Conservation (phyloP, 2,888 invertebrate genomes). For the Cosmia trapezina region DNA sequence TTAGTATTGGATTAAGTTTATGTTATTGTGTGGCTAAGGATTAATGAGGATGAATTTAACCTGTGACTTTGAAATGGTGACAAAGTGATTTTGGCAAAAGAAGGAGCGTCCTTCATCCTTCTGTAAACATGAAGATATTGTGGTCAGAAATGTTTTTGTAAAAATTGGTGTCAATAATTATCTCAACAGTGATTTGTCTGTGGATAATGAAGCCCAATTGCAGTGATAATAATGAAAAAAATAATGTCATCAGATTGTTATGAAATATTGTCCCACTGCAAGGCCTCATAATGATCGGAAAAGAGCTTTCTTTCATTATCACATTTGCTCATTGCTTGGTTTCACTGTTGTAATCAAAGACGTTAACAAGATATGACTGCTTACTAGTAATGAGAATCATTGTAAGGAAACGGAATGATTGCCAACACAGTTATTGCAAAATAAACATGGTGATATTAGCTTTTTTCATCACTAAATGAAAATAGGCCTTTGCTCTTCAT, state of each 20-base stretch:
- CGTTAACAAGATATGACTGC: too few relatives aligned
- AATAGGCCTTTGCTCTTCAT: neutral
- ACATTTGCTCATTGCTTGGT: neutral
- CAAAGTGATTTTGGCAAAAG: neutral
- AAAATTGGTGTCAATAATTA: neutral
- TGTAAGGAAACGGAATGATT: neutral
- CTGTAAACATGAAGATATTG: too few relatives aligned
- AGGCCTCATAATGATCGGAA: too few relatives aligned
- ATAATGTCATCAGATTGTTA: neutral
- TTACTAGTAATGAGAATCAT: neutral
- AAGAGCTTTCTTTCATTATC: neutral
- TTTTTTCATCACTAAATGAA: neutral
- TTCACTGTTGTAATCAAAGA: neutral
- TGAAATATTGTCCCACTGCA: too few relatives aligned
- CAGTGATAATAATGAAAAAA: neutral
- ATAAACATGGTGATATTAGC: neutral
- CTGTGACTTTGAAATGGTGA: too few relatives aligned
- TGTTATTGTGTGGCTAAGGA: neutral
- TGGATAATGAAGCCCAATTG: neutral
- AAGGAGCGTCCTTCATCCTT: too few relatives aligned
- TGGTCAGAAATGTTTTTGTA: too few relatives aligned
- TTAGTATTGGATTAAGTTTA: slow-evolving; percentile 42
- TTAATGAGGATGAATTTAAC: neutral
- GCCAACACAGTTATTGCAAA: neutral
- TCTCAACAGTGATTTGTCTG: neutral